Conservation (phyloP, 2,113 vertebrate genomes). For the Aythya baeri region DNA sequence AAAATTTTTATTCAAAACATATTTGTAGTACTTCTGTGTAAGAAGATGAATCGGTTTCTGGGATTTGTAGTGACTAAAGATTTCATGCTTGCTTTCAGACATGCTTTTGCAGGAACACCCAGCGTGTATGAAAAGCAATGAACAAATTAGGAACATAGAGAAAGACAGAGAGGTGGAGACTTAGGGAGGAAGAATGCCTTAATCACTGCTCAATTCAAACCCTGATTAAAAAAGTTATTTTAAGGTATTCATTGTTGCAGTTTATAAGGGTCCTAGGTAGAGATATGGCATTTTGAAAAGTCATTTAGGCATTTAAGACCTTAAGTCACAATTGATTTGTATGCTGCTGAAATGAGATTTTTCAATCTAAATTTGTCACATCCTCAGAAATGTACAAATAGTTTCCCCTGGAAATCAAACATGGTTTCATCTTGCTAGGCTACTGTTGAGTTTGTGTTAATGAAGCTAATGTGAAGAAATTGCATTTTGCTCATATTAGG, state of each 20-base stretch:
- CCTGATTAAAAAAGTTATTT: neutral
- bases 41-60: neutral
- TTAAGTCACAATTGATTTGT: neutral
- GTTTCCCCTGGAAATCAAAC: neutral
- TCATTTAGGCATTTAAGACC: neutral
- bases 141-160: neutral
- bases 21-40: neutral
- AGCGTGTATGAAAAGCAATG: neutral
- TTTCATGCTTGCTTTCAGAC: neutral
- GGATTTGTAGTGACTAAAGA: neutral
- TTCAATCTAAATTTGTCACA: neutral
- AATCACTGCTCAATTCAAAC: neutral
- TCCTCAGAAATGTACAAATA: neutral
- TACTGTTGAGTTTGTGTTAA: neutral
- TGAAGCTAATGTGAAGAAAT: neutral
- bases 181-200: neutral
- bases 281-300: neutral
- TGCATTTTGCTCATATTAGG: neutral
- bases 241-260: neutral
- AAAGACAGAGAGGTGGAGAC: neutral
- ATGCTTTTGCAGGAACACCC: neutral
- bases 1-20: neutral
- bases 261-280: neutral
- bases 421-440: neutral
- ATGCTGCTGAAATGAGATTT: neutral